These are phyloP conservation scores for Megatriorchis doriae DNA, from an alignment of 2,113 vertebrate species.

Conservation along the genomic window DNA sequence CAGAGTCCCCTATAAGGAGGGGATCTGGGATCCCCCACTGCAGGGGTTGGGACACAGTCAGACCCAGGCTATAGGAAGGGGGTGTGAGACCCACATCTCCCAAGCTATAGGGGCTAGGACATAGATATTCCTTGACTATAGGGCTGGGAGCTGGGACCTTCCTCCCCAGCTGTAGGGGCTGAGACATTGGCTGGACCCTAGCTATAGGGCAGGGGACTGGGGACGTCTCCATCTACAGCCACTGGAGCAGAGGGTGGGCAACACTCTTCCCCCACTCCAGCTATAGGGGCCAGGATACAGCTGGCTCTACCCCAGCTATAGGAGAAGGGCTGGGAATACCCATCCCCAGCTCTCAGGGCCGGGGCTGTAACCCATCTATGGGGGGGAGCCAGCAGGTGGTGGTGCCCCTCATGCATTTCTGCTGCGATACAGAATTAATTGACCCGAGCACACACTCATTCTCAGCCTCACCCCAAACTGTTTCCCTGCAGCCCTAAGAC, in stretches of 20 bases:
- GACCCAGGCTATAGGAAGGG: not conserved
- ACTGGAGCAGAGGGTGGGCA: not conserved
- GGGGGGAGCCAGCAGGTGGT: not conserved
- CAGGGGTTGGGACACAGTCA: not conserved
- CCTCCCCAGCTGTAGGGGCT: not conserved
- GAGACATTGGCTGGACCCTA: fast-evolving
- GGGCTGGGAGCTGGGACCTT: not conserved
- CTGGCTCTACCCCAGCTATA: not conserved
- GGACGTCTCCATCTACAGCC: not conserved
- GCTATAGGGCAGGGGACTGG: not conserved
- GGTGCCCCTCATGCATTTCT: not conserved
- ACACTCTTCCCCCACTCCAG: not conserved
- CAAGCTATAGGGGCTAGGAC: not conserved
- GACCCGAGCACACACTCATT: fast-evolving
- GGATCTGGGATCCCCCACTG: no score
- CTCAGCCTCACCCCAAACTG: not conserved
- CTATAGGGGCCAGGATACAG: not conserved
- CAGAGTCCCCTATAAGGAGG: fast-evolving
- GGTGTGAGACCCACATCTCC: not conserved
- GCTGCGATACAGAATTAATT: no score
- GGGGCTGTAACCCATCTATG: fast-evolving
- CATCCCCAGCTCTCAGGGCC: not conserved
- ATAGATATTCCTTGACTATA: fast-evolving
- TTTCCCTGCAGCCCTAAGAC: not conserved
- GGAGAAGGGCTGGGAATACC: not conserved